Evolutionary conservation across 2,888 invertebrate genomes (phyloP).

Genomic region (Aphodius granarius): DNA sequence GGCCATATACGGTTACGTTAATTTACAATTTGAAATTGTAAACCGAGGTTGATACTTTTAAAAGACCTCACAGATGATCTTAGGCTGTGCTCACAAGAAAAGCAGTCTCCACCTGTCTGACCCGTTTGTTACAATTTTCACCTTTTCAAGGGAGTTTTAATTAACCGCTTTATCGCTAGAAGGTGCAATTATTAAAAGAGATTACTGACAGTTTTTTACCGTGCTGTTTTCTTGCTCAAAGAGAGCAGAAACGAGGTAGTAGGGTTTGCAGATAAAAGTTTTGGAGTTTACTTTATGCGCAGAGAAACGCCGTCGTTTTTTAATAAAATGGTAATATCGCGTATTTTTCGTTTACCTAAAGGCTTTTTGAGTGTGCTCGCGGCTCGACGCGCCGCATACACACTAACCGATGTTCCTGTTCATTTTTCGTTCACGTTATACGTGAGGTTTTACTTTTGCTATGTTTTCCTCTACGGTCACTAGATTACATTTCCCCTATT

Average conservation of each 20-base stretch:
- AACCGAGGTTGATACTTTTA: neutral
- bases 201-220: neutral
- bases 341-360: neutral
- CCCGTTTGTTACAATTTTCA: neutral
- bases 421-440: no score
- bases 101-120: neutral
- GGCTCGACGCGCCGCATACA: neutral
- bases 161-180: neutral
- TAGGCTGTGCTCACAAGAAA: neutral
- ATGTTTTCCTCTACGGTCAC: neutral
- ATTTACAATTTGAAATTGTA: neutral
- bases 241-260: neutral
- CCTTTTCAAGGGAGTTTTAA: neutral
- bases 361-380: neutral
- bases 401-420: neutral
- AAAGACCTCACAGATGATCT: neutral
- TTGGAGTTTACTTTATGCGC: neutral
- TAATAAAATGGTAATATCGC: neutral
- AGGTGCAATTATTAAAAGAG: neutral
- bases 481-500: neutral
- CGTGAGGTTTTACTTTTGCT: neutral
- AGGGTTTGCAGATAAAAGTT: neutral
- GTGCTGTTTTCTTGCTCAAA: neutral
- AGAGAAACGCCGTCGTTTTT: neutral
- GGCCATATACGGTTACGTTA: no score